Percentiles rank a stretch among this genome's conserved stretches.
Conservation (phyloP, 64 coral and sea anemone genomes). For the Montipora capricornis region DNA sequence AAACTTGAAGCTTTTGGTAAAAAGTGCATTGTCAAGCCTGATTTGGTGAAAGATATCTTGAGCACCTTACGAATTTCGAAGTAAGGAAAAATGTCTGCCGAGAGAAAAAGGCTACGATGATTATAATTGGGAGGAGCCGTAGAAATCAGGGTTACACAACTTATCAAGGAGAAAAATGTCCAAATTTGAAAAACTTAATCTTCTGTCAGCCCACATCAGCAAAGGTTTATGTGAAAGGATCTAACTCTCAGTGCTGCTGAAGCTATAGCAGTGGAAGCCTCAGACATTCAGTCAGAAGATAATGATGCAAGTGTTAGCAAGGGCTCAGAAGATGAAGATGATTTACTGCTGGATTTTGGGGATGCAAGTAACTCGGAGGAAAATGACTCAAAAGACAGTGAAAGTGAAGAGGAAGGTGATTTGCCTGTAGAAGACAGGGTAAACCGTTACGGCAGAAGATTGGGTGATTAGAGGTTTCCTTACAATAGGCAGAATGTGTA, state of each 20-base stretch:
- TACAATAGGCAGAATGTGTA: too few relatives aligned
- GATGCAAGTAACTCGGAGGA: conserved; percentile 15
- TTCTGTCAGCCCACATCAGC: conserved; percentile 41
- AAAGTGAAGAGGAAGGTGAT: conserved; percentile 16
- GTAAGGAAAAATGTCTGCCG: too few relatives aligned
- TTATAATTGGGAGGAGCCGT: too few relatives aligned
- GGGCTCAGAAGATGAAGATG: conserved; percentile 29
- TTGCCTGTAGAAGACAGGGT: not conserved
- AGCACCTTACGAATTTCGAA: too few relatives aligned
- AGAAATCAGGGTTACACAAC: not conserved
- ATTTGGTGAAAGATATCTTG: too few relatives aligned
- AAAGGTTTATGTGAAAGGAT: conserved; percentile 34
- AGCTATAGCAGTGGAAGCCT: conserved; percentile 39
- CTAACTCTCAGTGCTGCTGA: conserved; percentile 37
- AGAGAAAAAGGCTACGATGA: too few relatives aligned
- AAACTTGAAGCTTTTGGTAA: too few relatives aligned
- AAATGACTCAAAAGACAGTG: conserved; percentile 1
- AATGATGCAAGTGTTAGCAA: conserved; percentile 3
- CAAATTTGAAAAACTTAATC: conserved; percentile 47
- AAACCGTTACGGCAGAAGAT: too few relatives aligned
- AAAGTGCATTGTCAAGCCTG: too few relatives aligned
- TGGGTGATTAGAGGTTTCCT: too few relatives aligned
- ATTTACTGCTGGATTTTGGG: conserved; percentile 15
- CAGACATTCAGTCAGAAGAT: conserved; percentile 41
- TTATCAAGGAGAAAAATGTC: conserved; percentile 46